Evolutionary conservation across 2,888 invertebrate genomes (phyloP), one percentile per base, ranked within the genome.

Genomic region (Trypoxylon attenuatum): DNA sequence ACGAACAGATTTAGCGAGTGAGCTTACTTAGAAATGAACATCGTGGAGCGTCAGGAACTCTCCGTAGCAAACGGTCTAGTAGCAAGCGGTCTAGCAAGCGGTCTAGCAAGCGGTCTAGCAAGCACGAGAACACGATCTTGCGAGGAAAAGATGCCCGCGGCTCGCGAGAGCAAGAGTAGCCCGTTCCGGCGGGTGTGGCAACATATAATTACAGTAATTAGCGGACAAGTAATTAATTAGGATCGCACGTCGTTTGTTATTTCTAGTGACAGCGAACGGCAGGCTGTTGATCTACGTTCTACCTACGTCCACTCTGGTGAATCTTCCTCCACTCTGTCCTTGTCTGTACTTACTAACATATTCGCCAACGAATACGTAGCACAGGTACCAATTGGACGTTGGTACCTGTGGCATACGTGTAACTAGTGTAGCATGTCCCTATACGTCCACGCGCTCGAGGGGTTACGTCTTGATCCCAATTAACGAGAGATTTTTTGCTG

Each of bases 191-290:
- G 76, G 79, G 79, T 78, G 82, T 79, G 80, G 74, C 77, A 76
- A 80, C 75, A 73, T 80, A 77, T 82, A 82, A 82, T 84, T 80
- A 82, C 74, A 66, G 81, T 80, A 82, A 83, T 82, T 81, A 82
- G 77, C 76, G 72, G 69, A 68, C 77, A 71, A 67, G 79, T 79
- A 81, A 84, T 84, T 84, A 85, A 84, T 85, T 83, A 80, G 76
- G 76, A 78, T 80, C 71, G 79, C 83, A 82, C 79, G 79, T 82
- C 77, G 77, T 85, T 81, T 76, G 80, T 83, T 82, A 83, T 77
- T 83, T 82, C 78, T 75, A 71, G 61, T 58, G 68, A 65, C 65
- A 69, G 53, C 63, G 65, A 53, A 13, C 33, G 33, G 33, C 13
- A 52, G 50, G 49, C 47, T n/a, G n/a, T n/a, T n/a, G n/a, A n/a